Conservation (phyloP, 2,797 vertebrate species). For the Pangasius mekongensis region DNA sequence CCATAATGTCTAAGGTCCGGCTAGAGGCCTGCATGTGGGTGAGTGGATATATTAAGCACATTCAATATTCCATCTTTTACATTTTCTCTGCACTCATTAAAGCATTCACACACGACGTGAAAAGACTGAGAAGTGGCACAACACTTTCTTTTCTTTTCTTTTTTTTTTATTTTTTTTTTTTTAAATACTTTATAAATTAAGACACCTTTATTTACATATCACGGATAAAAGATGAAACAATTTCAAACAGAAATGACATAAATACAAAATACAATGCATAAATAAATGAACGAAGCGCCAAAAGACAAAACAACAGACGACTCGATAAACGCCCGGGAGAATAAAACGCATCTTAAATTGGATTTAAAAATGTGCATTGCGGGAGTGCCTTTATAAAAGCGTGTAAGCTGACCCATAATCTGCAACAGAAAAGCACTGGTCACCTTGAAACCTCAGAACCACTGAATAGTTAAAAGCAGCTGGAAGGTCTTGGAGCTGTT, state of each 20-base stretch:
- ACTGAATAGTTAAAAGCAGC: not conserved
- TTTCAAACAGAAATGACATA: not conserved
- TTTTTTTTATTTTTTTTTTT: not conserved
- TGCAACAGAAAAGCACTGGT: not conserved
- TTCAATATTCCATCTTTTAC: conserved; percentile 11
- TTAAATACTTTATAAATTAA: not conserved
- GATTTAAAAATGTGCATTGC: not conserved
- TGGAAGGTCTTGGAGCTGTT: not conserved
- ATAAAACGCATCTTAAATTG: not conserved
- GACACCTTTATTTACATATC: not conserved
- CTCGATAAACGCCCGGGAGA: no score
- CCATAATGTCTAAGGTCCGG: conserved; percentile 98
- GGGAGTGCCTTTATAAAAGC: not conserved
- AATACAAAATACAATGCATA: not conserved
- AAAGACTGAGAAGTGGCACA: not conserved
- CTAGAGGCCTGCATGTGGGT: conserved; percentile 99
- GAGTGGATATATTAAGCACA: conserved; percentile 65
- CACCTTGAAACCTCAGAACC: not conserved
- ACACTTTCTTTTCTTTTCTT: fast-evolving
- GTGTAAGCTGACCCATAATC: not conserved
- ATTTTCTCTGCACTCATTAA: not conserved
- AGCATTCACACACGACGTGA: not conserved
- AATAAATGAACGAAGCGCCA: not conserved
- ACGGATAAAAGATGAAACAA: not conserved
- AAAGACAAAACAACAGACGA: not conserved